phyloP scores from a whole-genome alignment of 2,797 vertebrate species.

The Leptodactylus fallax region DNA sequence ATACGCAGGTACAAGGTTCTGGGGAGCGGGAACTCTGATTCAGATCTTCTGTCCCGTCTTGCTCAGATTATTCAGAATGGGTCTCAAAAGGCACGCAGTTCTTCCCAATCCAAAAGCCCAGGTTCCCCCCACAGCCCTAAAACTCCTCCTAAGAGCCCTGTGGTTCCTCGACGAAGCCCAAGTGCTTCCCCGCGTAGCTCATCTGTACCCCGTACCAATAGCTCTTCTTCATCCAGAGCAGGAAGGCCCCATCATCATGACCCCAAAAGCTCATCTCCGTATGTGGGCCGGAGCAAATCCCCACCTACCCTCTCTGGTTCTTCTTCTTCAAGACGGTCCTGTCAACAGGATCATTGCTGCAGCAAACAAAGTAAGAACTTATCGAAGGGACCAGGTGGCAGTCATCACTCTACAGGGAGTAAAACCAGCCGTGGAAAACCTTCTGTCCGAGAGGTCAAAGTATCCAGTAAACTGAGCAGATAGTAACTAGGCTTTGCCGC shows the following conservation, averaged over 20 bases:
- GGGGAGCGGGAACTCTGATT: conserved; percentile 91
- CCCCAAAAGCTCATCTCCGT: conserved; percentile 81
- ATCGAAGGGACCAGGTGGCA: conserved; percentile 77
- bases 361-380: conserved; percentile 84
- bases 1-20: conserved; percentile 92
- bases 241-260: conserved; percentile 85
- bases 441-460: conserved; percentile 87
- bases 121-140: conserved; percentile 83
- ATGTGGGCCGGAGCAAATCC: conserved; percentile 90
- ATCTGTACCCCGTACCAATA: conserved; percentile 94
- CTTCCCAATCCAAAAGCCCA: conserved; percentile 83
- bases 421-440: conserved; percentile 80
- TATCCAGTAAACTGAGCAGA: conserved; percentile 95
- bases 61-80: conserved; percentile 94
- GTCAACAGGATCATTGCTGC: conserved; percentile 89
- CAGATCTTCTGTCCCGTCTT: conserved; percentile 93
- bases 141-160: conserved; percentile 88
- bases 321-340: conserved; percentile 89
- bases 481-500: conserved; percentile 77
- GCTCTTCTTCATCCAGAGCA: conserved; percentile 92
- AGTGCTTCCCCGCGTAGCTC: conserved; percentile 94
- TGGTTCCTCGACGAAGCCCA: conserved; percentile 89
- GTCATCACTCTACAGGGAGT: conserved; percentile 80
- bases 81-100: conserved; percentile 81
- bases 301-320: conserved; percentile 95